A percentile compares a stretch with the other conserved stretches of the same genome.
These are phyloP conservation scores for Bimastos eiseni DNA, from an alignment of 2,888 invertebrate species.

Conservation along the genomic window DNA sequence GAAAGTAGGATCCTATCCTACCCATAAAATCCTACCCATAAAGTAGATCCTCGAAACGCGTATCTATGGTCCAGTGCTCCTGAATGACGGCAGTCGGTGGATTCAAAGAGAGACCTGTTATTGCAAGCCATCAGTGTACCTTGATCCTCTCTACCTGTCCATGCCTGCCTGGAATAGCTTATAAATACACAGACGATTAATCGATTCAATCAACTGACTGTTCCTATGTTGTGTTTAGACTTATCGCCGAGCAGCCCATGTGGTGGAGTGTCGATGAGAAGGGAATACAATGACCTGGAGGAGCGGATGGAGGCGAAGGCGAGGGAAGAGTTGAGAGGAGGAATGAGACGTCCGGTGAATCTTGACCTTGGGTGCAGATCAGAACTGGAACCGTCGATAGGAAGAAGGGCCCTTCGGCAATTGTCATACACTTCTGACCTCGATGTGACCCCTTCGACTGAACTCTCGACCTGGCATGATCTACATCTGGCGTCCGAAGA, in stretches of 20 bases:
- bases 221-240: not conserved
- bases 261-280: not conserved
- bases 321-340: not conserved
- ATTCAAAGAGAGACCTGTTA: not conserved
- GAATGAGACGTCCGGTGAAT: not conserved
- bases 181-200: not conserved
- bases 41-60: not conserved
- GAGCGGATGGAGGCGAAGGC: not conserved
- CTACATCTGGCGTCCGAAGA: not conserved
- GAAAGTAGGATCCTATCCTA: too few relatives aligned
- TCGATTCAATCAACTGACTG: not conserved
- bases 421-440: not conserved
- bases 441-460: not conserved
- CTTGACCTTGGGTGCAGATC: not conserved
- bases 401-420: not conserved
- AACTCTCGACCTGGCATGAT: not conserved
- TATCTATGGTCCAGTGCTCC: not conserved
- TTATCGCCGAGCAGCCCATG: not conserved
- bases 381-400: not conserved
- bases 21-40: too few relatives aligned
- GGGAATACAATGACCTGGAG: not conserved
- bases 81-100: not conserved
- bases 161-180: not conserved
- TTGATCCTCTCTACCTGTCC: not conserved
- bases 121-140: not conserved